Base-by-base conservation (phyloP, 2,113 vertebrate genomes). In the Forbesichthys papilliferus region DNA sequence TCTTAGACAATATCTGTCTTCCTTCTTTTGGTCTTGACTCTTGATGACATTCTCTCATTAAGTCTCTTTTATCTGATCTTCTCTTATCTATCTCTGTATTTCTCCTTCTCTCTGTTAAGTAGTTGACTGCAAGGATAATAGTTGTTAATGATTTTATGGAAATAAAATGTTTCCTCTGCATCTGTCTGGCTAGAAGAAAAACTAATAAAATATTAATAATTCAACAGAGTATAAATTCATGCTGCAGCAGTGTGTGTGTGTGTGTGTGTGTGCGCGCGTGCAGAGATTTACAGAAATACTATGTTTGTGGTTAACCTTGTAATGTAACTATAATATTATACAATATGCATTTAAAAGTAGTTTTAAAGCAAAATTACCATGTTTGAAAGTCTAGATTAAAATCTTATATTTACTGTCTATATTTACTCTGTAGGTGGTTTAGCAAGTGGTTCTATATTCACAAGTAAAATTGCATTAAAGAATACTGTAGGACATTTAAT, bases 141-240 rank as follows among this genome's bases (percentile, higher is more conserved):
- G 60, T 27, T 73, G 61, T 57, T 85, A 78, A 84, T 77, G 74
- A 80, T 75, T 84, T 74, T 77, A 54, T 60, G 54, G 61, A 78
- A 69, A 70, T 71, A 76, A 59, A 65, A 9, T 64, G 33, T 79
- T 73, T 77, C 61, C 71, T 69, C 68, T 13, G 68, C 33, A 47
- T 67, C 4, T 42, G 59, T 77, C 72, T 81, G 72, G 72, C 69
- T 68, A 78, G 64, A 63, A 66, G 61, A 78, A 84, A 83, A 55
- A 63, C 14, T 36, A 53, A 42, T 36, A 53, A 42, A 65, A 46
- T 51, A 74, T 81, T 73, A 83, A 83, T 84, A 87, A 83, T 86
- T 87, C 66, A 88, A 20, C 74, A 71, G 20, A 36, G 42, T 56
- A 71, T 66, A 70, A 85, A 77, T 77, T 87, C 55, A 71, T 73